Evolutionary conservation across 2,797 vertebrate genomes (phyloP), one percentile per base, ranked within the genome.

Genomic region (Lepidocolaptes lacrymiger): DNA sequence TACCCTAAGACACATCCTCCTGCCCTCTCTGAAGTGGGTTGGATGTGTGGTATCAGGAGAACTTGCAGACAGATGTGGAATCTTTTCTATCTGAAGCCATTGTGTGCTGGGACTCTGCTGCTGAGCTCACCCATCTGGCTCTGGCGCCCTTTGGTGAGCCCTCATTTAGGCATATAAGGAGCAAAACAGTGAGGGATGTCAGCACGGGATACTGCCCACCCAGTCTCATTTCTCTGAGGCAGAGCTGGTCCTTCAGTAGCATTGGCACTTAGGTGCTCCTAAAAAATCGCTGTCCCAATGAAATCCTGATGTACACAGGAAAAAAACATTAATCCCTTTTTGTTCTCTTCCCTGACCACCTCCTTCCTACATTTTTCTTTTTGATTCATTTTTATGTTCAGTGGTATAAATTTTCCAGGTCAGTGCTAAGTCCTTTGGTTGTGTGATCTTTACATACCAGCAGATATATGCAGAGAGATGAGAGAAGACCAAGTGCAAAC

Each of bases 331-430:
- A 52, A 91, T 93, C 48, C 79, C 36, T 34, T 69, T 93, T 94
- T 85, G 44, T 87, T 82, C 46, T 83, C 62, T 91, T 83, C 58
- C 64, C 55, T 85, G 59, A 81, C 62, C 58, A 91, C 16, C 30
- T 36, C 37, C 51, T 62, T 80, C 51, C 43, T 75, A n/a, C 66
- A 85, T 73, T 78, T 97, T 86, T 92, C 55, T 92, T 96, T 86
- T 83, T 85, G 56, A 89, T 91, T 93, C 4, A 85, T 88, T 94
- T 91, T 93, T 86, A 91, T 78, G 61, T 88, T 91, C 62, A 81
- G 76, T n/a, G 62, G 28, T 72, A 92, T 88, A 91, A 91, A 92
- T 95, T 95, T 93, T 93, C 88, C 32, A 5, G 83, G 93, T 95
- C 96, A 95, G 28, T 79, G 66, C 51, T 72, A 82, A 75, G 74